phyloP scores from a whole-genome alignment of 2,797 vertebrate species.

The Characodon lateralis region DNA sequence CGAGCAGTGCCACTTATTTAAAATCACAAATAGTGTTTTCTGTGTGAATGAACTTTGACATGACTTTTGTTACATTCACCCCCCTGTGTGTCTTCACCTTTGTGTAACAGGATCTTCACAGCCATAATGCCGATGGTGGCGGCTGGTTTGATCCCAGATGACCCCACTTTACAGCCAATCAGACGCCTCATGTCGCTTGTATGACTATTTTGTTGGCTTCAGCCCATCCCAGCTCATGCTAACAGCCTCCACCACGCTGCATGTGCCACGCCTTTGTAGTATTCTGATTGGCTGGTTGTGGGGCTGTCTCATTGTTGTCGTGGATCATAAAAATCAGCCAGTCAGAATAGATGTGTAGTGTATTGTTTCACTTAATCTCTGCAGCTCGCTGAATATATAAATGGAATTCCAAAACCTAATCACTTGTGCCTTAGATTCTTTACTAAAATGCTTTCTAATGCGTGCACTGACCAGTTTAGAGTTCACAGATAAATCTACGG shows the following conservation, averaged over 20 bases:
- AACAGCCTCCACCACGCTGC: slow-evolving; percentile 71
- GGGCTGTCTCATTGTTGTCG: slow-evolving; percentile 57
- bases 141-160: slow-evolving; percentile 96
- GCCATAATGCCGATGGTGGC: slow-evolving; percentile 99
- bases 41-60: slow-evolving; percentile 4
- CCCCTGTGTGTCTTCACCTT: slow-evolving; percentile 75
- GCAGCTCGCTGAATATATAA: slow-evolving; percentile 19
- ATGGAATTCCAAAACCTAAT: slow-evolving; percentile 15
- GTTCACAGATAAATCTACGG: neutral
- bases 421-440: slow-evolving; percentile 2
- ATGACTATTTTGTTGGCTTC: slow-evolving; percentile 80
- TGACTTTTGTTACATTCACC: slow-evolving; percentile 1
- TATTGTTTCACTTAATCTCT: slow-evolving; percentile 6
- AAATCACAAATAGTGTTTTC: neutral
- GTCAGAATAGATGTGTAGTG: slow-evolving; percentile 76
- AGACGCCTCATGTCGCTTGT: slow-evolving; percentile 94
- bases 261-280: slow-evolving; percentile 68
- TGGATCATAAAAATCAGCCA: slow-evolving; percentile 72
- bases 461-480: neutral
- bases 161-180: slow-evolving; percentile 98
- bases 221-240: slow-evolving; percentile 55
- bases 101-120: slow-evolving; percentile 96
- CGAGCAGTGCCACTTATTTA: neutral
- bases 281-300: slow-evolving; percentile 89
- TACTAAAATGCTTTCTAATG: slow-evolving; percentile 4